phyloP scores from a whole-genome alignment of 2,888 invertebrate species.

The Malthinus flaveolus region DNA sequence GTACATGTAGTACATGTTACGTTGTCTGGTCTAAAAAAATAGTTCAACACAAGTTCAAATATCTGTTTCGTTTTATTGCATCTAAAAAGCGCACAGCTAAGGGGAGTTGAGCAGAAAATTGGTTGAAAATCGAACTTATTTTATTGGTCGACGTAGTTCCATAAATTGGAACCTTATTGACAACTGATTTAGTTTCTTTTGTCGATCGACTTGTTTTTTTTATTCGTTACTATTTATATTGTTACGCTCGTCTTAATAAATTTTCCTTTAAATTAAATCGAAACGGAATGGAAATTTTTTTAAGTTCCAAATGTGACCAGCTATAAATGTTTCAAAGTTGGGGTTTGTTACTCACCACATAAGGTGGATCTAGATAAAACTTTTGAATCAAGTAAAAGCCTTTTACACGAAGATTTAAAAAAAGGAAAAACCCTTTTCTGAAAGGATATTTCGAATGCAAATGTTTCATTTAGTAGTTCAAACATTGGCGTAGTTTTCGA shows the following conservation, averaged over 20 bases:
- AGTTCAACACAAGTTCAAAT: conserved; percentile 8
- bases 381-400: too few species aligned
- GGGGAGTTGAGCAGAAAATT: conserved; percentile 10
- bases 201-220: not conserved
- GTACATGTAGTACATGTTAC: conserved; percentile 12
- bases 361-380: too few species aligned
- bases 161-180: conserved; percentile 15
- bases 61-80: conserved; percentile 11
- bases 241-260: not conserved
- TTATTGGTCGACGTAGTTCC: conserved; percentile 4
- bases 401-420: too few species aligned
- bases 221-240: not conserved
- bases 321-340: too few species aligned
- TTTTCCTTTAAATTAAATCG: not conserved
- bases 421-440: too few species aligned
- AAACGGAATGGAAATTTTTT: too few species aligned
- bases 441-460: too few species aligned
- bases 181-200: conserved; percentile 9
- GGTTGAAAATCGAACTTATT: conserved; percentile 12
- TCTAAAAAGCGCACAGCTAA: conserved; percentile 2
- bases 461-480: too few species aligned
- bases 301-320: too few species aligned
- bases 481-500: too few species aligned
- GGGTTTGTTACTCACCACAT: too few species aligned
- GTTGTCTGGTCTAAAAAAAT: conserved; percentile 14